Conservation (phyloP, 2,113 vertebrate species). For the Neofelis nebulosa region DNA sequence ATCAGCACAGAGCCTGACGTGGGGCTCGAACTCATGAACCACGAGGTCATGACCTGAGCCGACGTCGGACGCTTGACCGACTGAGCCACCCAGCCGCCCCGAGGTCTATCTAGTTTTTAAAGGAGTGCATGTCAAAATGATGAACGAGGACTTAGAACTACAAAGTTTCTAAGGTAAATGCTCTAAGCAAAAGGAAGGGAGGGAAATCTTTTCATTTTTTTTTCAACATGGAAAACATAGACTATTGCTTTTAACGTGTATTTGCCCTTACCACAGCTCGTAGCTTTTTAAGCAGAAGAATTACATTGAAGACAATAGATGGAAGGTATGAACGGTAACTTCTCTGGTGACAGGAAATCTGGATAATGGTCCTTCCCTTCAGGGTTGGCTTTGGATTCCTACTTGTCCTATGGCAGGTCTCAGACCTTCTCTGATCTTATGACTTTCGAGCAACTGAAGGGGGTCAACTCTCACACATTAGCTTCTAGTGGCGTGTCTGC, state of each 20-base stretch:
- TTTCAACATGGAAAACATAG: background rate
- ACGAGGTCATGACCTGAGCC: too few relatives aligned
- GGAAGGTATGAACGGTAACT: background rate
- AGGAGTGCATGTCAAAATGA: background rate
- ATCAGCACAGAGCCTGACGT: too few relatives aligned
- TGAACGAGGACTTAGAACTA: background rate
- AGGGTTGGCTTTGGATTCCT: background rate
- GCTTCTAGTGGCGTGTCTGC: too few relatives aligned
- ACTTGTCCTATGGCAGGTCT: background rate
- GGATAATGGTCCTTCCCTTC: background rate
- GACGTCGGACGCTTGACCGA: too few relatives aligned
- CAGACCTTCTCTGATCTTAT: background rate
- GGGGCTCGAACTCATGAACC: too few relatives aligned
- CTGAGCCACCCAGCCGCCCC: too few relatives aligned
- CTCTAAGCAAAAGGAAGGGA: background rate
- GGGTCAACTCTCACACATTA: background rate
- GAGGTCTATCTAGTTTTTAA: background rate
- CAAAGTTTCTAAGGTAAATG: background rate
- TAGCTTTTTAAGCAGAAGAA: constrained; percentile 5
- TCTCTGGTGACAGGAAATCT: background rate
- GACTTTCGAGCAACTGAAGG: background rate
- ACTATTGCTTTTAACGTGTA: background rate
- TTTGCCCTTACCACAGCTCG: background rate
- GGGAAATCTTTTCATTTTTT: background rate
- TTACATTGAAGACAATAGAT: background rate